Percentiles rank a stretch among this genome's conserved stretches.
These are phyloP conservation scores for Argyra leucocephala DNA, from an alignment of 2,888 invertebrate genomes.

Conservation along the genomic window DNA sequence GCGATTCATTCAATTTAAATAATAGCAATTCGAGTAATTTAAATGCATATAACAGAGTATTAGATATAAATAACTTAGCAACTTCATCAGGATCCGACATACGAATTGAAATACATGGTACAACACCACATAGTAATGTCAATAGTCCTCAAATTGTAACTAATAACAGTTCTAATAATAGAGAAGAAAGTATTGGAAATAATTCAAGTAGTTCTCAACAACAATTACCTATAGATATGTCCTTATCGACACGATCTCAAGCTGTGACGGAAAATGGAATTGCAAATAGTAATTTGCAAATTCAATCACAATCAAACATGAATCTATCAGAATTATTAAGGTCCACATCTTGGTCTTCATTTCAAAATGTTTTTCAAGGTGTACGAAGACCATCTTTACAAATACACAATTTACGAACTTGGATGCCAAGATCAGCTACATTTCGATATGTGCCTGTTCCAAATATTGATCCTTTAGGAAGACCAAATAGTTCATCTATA, in stretches of 20 bases:
- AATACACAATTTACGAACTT: constrained; percentile 28
- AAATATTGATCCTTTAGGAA: constrained; percentile 5
- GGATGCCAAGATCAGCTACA: constrained; percentile 32
- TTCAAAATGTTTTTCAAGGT: constrained; percentile 10
- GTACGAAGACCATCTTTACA: background rate
- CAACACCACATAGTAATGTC: background rate
- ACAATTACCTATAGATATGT: background rate
- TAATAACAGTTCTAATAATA: background rate
- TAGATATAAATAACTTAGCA: background rate
- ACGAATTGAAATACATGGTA: constrained; percentile 4
- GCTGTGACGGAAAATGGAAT: background rate
- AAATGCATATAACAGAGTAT: background rate
- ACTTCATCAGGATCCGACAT: background rate
- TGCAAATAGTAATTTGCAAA: background rate
- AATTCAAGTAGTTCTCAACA: background rate
- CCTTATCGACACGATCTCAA: background rate
- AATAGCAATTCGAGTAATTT: background rate
- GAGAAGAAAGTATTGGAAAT: background rate
- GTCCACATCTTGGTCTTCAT: background rate
- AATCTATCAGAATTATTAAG: background rate
- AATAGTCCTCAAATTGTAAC: background rate
- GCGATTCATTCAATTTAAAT: background rate
- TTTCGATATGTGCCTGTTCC: constrained; percentile 30
- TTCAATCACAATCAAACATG: background rate
- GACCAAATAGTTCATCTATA: background rate